A percentile compares a stretch with the other conserved stretches of the same genome.
Evolutionary conservation across 2,888 invertebrate species (phyloP).

Genomic region (Nephrotoma appendiculata): DNA sequence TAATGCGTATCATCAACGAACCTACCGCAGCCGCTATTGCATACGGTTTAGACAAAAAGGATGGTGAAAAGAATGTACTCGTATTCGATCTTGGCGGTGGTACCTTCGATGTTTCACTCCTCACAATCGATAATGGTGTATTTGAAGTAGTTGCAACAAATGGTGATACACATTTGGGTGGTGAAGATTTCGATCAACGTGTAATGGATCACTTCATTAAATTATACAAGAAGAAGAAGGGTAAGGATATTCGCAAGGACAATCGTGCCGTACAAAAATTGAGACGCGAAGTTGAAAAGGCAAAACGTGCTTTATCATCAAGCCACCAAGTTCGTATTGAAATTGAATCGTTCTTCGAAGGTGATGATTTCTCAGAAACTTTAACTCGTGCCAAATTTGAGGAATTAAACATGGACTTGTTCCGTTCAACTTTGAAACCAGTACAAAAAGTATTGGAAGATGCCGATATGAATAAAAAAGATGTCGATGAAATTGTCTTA

Average conservation of each 20-base stretch:
- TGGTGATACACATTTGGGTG: conserved; percentile 95
- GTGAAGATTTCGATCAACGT: conserved; percentile 97
- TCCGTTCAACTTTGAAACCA: conserved; percentile 86
- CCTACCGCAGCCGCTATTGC: conserved; percentile 95
- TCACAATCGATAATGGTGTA: conserved; percentile 97
- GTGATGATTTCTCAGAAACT: conserved; percentile 96
- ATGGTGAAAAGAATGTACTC: conserved; percentile 94
- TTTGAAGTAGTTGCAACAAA: conserved; percentile 58
- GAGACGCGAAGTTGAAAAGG: conserved; percentile 94
- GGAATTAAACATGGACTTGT: conserved; percentile 88
- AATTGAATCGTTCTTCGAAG: conserved; percentile 96
- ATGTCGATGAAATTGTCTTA: conserved; percentile 96
- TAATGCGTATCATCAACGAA: conserved; percentile 85
- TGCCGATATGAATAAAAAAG: conserved; percentile 97
- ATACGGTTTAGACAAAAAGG: conserved; percentile 92
- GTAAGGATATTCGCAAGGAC: conserved; percentile 90
- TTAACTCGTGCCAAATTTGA: conserved; percentile 97
- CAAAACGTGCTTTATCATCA: conserved; percentile 88
- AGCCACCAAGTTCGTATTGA: conserved; percentile 92
- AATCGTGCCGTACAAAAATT: conserved; percentile 91
- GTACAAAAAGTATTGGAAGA: conserved; percentile 95
- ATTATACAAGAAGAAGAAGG: conserved; percentile 96
- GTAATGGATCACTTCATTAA: conserved; percentile 99
- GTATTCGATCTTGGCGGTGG: conserved; percentile 99
- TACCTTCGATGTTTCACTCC: conserved; percentile 95